These are phyloP conservation scores for Anoncus sp. DNA, from an alignment of 2,888 invertebrate species.

Conservation along the genomic window DNA sequence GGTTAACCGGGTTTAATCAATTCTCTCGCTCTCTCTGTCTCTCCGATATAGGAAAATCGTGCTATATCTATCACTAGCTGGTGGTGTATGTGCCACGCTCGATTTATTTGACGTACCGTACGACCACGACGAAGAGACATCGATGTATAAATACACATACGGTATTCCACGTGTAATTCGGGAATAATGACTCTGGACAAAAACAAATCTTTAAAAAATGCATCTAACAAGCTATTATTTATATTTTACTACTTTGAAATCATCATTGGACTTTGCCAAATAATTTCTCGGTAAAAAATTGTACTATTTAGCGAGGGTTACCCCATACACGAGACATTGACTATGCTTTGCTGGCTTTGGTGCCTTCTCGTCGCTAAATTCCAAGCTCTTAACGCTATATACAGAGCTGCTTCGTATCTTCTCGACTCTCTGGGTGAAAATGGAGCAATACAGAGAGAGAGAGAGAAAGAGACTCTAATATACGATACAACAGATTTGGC, in stretches of 20 bases:
- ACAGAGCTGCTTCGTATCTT: slow-evolving; percentile 4
- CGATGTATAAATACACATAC: not conserved
- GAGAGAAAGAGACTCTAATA: not conserved
- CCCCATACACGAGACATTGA: no score
- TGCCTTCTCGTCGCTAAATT: slow-evolving; percentile 7
- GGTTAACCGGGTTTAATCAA: slow-evolving; percentile 74
- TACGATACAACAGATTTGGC: not conserved
- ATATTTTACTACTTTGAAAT: no score
- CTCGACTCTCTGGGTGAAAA: slow-evolving; percentile 1
- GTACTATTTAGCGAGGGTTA: no score
- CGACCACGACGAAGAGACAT: slow-evolving; percentile 43
- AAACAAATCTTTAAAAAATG: no score
- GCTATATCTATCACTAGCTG: slow-evolving; percentile 22
- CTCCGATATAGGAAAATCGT: slow-evolving; percentile 23
- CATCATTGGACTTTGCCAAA: no score
- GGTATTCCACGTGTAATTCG: not conserved
- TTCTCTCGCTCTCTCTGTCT: slow-evolving; percentile 64
- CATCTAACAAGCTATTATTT: no score
- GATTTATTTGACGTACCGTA: slow-evolving; percentile 72
- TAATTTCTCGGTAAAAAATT: no score
- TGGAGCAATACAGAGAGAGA: not conserved
- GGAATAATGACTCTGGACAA: no score
- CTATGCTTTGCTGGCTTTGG: slow-evolving; percentile 2
- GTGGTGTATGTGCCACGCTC: no score
- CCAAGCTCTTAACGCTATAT: slow-evolving; percentile 12